Base-by-base conservation (phyloP, 2,797 vertebrate genomes). In the Lacerta bilineata region DNA sequence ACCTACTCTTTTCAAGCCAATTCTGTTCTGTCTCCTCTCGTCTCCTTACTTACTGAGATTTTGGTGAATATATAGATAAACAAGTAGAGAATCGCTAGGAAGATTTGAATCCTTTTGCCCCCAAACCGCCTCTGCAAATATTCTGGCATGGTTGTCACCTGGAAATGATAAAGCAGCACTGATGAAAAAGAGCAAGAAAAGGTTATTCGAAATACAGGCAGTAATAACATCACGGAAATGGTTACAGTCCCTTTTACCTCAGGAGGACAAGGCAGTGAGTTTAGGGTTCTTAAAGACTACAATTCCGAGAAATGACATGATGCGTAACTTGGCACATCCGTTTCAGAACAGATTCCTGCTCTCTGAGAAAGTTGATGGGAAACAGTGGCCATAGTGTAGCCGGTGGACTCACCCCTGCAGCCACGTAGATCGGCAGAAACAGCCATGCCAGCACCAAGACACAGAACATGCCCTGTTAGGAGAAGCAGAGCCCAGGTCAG, bases 51-150 rank as follows among this genome's bases (percentile, higher is more conserved):
- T 96, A 99, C 99, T 76, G 99, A 99, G 96, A 99, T 99, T 96
- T 99, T 99, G 93, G 99, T 99, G 96, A 99, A 99, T 95, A 99
- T 98, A 88, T 99, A 99, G 96, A 99, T 99, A 83, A 99, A 99
- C 93, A 99, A 94, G 92, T 98, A 99, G 93, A 99, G 96, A 90
- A 98, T 87, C 0, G 98, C 97, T 80, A 99, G 97, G 87, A 97
- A 98, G 84, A 99, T 92, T 92, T 98, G 97, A 3, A 98, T 99
- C 90, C 98, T 97, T 96, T 95, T 98, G 36, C 98, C 98, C 1
- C 98, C 98, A 0, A 98, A 99, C 8, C 98, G 97, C 77, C 85
- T 98, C 95, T 92, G 95, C 64, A 99, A 64, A 94, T 99, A 99
- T 36, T 99, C 99, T 0, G 99, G 99, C 99, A 99, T 99, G 3